Evolutionary conservation across 2,797 vertebrate species (phyloP), one percentile per base, ranked within the genome.

Genomic region (Oreonectes daqikongensis): DNA sequence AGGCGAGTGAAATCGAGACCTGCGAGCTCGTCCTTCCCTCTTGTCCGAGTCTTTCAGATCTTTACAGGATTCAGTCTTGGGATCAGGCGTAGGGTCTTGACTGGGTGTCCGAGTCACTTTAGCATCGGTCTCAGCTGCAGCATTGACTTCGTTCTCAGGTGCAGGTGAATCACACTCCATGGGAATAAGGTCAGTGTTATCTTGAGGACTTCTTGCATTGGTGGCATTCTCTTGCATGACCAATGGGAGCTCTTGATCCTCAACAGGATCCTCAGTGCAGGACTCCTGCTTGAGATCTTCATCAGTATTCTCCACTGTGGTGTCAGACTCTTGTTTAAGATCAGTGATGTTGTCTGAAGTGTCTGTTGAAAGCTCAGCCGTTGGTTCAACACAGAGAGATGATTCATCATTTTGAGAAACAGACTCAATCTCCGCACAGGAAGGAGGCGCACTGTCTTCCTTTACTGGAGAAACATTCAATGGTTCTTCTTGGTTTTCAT

Each of bases 1-100:
- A 2, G 96, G 91, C 2, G 97, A 98, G 84, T 99, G 97, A 89
- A 99, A 99, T 68, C 97, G 94, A 74, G 97, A 98, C 73, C 90
- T 94, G 57, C 97, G 92, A 65, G 92, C 93, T 72, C 93, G 91
- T 66, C 92, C 80, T 14, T 92, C 94, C 76, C 93, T 96, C 86
- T 91, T 92, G 64, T 94, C 94, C 72, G 88, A 91, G 61, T 15
- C 24, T 20, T 75, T 79, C 4, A 61, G 79, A 12, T 82, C 70
- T 28, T 79, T 75, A 48, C 50, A 32, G 11, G 65, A 28, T 5
- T 77, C 79, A 22, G 50, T n/a, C 55, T 83, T 82, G n/a, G 68
- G 66, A 26, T 18, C 17, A 12, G 87, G 84, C 80, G 85, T 84
- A 18, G 82, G 15, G 1, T 50, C 38, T 63, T 79, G 84, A 55